Percentiles rank a stretch among this genome's conserved stretches.
phyloP scores from a whole-genome alignment of 2,113 vertebrate genomes.

The Muntiacus muntjak region DNA sequence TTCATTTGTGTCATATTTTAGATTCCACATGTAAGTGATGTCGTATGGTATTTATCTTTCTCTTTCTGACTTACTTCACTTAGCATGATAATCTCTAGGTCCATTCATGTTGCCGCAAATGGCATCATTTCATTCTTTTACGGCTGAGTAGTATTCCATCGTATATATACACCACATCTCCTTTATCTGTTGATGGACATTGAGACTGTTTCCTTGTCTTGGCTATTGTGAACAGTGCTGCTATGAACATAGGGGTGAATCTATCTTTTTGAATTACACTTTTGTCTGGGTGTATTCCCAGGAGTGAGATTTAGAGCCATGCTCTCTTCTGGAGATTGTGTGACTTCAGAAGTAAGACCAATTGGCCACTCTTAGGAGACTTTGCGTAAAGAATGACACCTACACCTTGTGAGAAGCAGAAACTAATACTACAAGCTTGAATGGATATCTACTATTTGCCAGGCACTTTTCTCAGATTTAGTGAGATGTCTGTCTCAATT shows the following conservation, averaged over 20 bases:
- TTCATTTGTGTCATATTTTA: not conserved
- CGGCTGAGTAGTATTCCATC: not conserved
- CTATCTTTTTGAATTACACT: not conserved
- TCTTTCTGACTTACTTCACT: not conserved
- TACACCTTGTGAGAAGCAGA: not conserved
- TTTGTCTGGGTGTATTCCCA: not conserved
- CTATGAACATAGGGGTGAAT: too few species aligned
- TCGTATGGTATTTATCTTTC: not conserved
- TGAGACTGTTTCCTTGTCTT: not conserved
- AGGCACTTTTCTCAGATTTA: not conserved
- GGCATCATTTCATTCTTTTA: not conserved
- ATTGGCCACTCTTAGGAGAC: not conserved
- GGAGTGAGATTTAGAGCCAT: not conserved
- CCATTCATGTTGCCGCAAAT: not conserved
- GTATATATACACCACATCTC: not conserved
- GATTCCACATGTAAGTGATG: not conserved
- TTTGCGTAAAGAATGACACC: not conserved
- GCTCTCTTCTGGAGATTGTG: not conserved
- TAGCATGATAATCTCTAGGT: not conserved
- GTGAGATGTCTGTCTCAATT: fast-evolving
- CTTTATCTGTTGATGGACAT: not conserved
- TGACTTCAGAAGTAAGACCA: not conserved
- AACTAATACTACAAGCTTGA: not conserved
- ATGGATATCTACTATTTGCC: not conserved
- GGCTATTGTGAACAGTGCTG: not conserved